These are phyloP conservation scores for Dryomyza anilis DNA, from an alignment of 2,888 invertebrate species.

Conservation along the genomic window DNA sequence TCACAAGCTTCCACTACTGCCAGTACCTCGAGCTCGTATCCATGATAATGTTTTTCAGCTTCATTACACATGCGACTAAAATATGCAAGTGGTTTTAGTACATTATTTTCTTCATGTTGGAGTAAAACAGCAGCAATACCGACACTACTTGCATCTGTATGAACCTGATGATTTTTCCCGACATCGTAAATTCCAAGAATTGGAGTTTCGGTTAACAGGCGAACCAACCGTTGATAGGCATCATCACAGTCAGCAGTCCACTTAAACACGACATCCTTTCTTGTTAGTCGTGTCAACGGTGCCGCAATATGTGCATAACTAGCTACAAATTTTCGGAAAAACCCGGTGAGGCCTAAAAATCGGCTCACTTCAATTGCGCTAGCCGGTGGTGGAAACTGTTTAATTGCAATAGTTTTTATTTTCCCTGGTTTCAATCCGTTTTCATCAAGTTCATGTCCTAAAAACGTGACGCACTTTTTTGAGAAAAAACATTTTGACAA, in stretches of 20 bases:
- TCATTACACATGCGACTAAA: conserved; percentile 28
- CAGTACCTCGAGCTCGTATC: conserved; percentile 28
- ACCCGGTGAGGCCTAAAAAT: background rate
- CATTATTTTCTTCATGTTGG: conserved; percentile 11
- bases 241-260: background rate
- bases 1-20: conserved; percentile 28
- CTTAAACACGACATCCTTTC: background rate
- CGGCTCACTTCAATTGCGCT: background rate
- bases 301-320: conserved; percentile 4
- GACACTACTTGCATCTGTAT: conserved; percentile 27
- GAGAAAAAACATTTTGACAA: background rate
- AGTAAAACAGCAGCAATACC: conserved; percentile 30
- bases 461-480: background rate
- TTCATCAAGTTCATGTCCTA: background rate
- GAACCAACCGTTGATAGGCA: background rate
- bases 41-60: conserved; percentile 23
- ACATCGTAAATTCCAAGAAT: conserved; percentile 28
- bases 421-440: background rate
- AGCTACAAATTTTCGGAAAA: conserved; percentile 3
- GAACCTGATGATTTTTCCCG: conserved; percentile 29
- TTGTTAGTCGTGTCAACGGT: background rate
- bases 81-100: conserved; percentile 22
- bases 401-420: conserved; percentile 1
- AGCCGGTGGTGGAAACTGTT: background rate
- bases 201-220: conserved; percentile 5